Percentiles rank a stretch among this genome's conserved stretches.
Evolutionary conservation across 2,113 vertebrate genomes (phyloP).

Genomic region (Elgaria multicarinata): DNA sequence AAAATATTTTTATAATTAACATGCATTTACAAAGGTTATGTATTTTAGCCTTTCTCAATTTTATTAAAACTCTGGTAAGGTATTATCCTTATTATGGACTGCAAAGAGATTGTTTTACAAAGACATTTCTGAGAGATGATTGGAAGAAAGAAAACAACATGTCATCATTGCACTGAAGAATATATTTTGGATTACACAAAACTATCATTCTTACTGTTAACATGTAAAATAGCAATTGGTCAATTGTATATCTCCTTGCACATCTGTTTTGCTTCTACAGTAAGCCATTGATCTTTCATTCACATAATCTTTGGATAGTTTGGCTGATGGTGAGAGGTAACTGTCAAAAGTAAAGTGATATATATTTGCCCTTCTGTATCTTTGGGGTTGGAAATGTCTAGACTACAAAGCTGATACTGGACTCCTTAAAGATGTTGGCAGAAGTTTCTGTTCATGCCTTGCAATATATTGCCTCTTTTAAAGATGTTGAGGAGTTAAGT

Average conservation of each 20-base stretch:
- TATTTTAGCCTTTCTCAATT: not conserved
- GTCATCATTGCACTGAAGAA: not conserved
- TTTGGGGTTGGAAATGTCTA: slow-evolving; percentile 46
- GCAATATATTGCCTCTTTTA: slow-evolving; percentile 53
- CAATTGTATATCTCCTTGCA: slow-evolving; percentile 22
- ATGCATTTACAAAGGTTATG: not conserved
- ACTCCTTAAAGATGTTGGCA: slow-evolving; percentile 50
- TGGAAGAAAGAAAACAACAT: not conserved
- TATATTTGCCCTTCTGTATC: slow-evolving; percentile 37
- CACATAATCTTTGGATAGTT: slow-evolving; percentile 20
- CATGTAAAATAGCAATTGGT: no score
- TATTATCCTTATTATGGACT: not conserved
- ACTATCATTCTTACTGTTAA: slow-evolving; percentile 28
- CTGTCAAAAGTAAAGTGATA: slow-evolving; percentile 56
- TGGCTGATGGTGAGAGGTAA: slow-evolving; percentile 45
- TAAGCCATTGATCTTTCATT: slow-evolving; percentile 54
- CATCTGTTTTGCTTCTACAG: slow-evolving; percentile 49
- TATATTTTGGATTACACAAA: not conserved
- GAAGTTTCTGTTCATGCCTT: slow-evolving; percentile 48
- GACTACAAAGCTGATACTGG: slow-evolving; percentile 39
- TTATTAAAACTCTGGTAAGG: not conserved
- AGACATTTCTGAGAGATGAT: slow-evolving; percentile 27
- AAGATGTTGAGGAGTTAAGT: slow-evolving; percentile 84
- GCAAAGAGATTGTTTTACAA: not conserved
- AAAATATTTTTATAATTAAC: slow-evolving; percentile 10